Base-by-base conservation (phyloP, 2,113 vertebrate genomes). In the Cryptomyrus ogoouensis region DNA sequence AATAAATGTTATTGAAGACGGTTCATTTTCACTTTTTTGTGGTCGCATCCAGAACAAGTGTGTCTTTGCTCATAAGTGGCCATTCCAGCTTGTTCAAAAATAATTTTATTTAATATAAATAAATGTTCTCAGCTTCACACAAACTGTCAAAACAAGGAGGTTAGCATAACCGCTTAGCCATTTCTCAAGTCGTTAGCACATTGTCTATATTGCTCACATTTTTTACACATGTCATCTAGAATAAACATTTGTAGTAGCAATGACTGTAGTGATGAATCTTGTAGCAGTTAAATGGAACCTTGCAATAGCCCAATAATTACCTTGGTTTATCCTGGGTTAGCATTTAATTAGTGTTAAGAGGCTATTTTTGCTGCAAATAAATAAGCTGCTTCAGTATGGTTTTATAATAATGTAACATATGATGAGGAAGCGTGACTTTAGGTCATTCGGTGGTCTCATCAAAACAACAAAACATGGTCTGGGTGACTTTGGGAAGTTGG, bases 231-330 rank as follows among this genome's bases (percentile, higher is more conserved):
- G 10, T 47, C 44, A n/a, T 84, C 21, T 46, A 44, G 44, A 47
- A 47, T 84, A 84, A 84, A 84, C 12, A 84, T 84, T 84, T 84
- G 46, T 84, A n/a, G 15, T 84, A 84, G 83, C 83, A 47, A 21
- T 13, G 24, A 84, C 44, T 47, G 7, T 9, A 21, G 21, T 46
- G 21, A 84, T 46, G 44, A 84, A 47, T 84, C 19, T 84, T 46
- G 7, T 10, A 12, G 44, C 80, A 46, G 19, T 44, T 47, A n/a
- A 46, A 47, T 47, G 80, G 19, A 1, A 46, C 44, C 5, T n/a
- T n/a, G 4, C 15, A 7, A 83, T 83, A 83, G 5, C 42, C 1
- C 19, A 83, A 44, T 83, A 44, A 44, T 47, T 84, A 84, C 19
- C 13, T 77, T 1, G 0, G 2, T 80, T 42, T 3, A 47, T 47